A percentile compares a stretch with the other conserved stretches of the same genome.
Conservation (phyloP, 2,797 vertebrate genomes). For the Picus viridis region DNA sequence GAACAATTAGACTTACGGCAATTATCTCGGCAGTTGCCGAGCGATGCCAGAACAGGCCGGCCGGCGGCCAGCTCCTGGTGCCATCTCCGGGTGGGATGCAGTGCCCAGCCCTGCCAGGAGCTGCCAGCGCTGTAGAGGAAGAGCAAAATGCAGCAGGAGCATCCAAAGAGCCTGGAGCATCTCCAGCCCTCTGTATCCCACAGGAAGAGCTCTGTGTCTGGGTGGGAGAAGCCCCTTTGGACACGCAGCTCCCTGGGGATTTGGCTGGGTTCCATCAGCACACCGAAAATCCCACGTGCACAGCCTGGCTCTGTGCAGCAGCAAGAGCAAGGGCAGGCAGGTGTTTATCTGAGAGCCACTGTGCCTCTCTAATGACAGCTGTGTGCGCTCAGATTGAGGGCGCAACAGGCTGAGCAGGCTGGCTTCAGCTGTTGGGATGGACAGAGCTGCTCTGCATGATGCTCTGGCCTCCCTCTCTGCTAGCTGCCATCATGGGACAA, state of each 20-base stretch:
- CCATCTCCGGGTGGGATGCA: background rate
- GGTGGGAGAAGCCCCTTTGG: background rate
- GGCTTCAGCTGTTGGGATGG: background rate
- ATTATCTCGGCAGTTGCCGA: slow-evolving; percentile 61
- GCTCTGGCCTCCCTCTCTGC: background rate
- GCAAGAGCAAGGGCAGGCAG: background rate
- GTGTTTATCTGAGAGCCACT: background rate
- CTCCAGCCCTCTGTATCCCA: background rate
- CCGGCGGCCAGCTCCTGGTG: background rate
- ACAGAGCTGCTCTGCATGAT: background rate
- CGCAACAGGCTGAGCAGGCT: background rate
- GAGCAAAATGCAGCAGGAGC: rapidly evolving
- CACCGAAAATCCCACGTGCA: background rate
- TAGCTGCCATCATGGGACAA: rapidly evolving
- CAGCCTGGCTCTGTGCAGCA: rapidly evolving
- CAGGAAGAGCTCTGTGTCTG: rapidly evolving
- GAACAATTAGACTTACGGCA: slow-evolving; percentile 64
- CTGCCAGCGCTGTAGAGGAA: background rate
- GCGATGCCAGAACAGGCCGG: background rate
- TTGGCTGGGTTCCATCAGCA: background rate
- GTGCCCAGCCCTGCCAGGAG: background rate
- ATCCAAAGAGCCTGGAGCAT: background rate
- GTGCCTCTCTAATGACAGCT: background rate
- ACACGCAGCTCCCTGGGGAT: background rate
- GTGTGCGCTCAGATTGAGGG: background rate